A percentile compares a stretch with the other conserved stretches of the same genome.
phyloP scores from a whole-genome alignment of 2,113 vertebrate species.

The Cyprinodon variegatus region DNA sequence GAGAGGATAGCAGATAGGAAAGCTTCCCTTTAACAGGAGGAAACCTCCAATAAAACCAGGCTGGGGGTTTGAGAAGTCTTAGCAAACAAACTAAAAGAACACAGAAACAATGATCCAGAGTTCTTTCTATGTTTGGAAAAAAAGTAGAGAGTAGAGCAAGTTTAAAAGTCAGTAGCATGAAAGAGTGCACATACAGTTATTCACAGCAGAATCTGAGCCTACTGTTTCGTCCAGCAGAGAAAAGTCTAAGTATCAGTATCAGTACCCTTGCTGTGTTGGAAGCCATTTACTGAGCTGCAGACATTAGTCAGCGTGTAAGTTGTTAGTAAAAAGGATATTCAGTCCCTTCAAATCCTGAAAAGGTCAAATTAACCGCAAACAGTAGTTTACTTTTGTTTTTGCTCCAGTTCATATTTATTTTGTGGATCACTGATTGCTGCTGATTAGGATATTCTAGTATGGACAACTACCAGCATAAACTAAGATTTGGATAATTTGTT shows the following conservation, averaged over 20 bases:
- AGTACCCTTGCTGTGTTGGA: no score
- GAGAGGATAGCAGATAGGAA: background rate
- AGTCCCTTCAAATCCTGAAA: background rate
- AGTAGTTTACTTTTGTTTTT: background rate
- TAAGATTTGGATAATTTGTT: no score
- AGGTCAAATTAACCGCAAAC: background rate
- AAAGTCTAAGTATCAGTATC: no score
- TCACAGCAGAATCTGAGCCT: background rate
- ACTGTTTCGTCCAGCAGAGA: background rate
- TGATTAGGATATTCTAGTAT: background rate
- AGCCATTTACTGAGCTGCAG: slow-evolving; percentile 38
- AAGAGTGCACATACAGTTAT: background rate
- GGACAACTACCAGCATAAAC: background rate
- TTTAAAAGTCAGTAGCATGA: background rate
- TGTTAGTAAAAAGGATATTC: background rate
- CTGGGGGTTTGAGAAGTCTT: background rate
- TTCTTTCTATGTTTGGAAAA: background rate
- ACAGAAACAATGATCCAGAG: background rate
- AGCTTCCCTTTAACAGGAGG: background rate
- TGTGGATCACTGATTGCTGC: background rate
- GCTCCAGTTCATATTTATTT: background rate
- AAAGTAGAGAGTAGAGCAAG: background rate
- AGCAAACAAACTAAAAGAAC: background rate
- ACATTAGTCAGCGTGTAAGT: slow-evolving; percentile 14
- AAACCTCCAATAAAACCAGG: background rate